Evolutionary conservation across 2,888 invertebrate genomes (phyloP), one percentile per base, ranked within the genome.

Genomic region (Lacanobia wlatinum): DNA sequence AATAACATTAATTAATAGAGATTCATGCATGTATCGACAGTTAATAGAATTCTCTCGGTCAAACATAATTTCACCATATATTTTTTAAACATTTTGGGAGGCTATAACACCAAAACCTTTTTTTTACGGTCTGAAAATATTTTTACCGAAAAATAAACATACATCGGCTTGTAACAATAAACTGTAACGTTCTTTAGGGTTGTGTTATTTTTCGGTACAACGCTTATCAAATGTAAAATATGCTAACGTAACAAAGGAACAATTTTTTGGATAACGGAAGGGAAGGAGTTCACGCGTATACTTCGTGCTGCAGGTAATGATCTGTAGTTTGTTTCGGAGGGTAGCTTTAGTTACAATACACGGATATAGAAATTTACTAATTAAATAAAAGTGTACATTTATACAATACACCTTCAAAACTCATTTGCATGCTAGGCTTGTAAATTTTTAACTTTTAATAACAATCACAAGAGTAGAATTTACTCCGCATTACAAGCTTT

Each of bases 171-270:
- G 70, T 70, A 67, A 70, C 72, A 80, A 72, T 70, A 78, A 66
- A 62, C 38, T 40, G 59, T 79, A 70, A 69, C 62, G 65, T 78
- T 60, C 52, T 77, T 76, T 53, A 52, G 50, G 65, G 59, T 53
- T 69, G 10, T 76, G 59, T 73, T 78, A 72, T 79, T 73, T 85
- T 82, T 71, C 65, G 60, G 61, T 70, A 69, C 52, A 77, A 72
- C 34, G 72, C 70, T 70, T 81, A 76, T 65, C 74, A 78, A 81
- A 83, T 70, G 69, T 75, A 66, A 76, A 83, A 85, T 81, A 78
- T 78, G 71, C n/a, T 23, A 78, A 73, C 59, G 65, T 70, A 78
- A 78, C 73, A 84, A 77, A 84, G 62, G 62, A 73, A 61, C 52
- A 48, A 38, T 58, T 60, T 75, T 72, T 70, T 67, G 67, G 48